A percentile compares a stretch with the other conserved stretches of the same genome.
Conservation (phyloP, 64 coral and sea anemone genomes). For the Montipora foliosa region DNA sequence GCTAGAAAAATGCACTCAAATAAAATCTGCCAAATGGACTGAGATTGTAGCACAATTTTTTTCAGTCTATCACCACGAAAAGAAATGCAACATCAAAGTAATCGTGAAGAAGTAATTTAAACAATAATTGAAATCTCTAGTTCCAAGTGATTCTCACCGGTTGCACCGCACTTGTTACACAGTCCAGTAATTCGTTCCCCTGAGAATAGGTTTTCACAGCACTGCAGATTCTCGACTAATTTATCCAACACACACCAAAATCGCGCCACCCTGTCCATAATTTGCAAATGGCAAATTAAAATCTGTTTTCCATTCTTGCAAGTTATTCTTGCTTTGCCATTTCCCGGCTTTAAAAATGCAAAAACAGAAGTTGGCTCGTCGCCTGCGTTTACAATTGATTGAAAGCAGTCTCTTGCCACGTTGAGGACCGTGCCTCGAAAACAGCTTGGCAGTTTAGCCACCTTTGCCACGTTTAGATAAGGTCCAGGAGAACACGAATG, state of each 20-base stretch:
- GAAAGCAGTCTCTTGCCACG: slow-evolving; percentile 59
- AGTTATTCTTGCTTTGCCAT: slow-evolving; percentile 74
- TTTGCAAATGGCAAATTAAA: slow-evolving; percentile 80
- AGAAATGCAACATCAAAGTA: no score
- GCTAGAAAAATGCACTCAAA: no score
- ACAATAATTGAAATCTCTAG: background rate
- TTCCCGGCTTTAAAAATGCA: slow-evolving; percentile 77
- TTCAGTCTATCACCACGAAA: no score
- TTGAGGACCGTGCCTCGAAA: slow-evolving; percentile 77
- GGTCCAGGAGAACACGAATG: slow-evolving; percentile 75
- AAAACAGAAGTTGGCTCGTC: slow-evolving; percentile 77
- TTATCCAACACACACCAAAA: slow-evolving; percentile 97
- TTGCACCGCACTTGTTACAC: slow-evolving; percentile 81
- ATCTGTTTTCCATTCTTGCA: slow-evolving; percentile 65
- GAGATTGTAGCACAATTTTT: no score
- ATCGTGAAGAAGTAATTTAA: no score
- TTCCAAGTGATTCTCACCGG: slow-evolving; percentile 38
- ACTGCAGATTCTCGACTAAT: slow-evolving; percentile 85
- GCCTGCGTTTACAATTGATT: slow-evolving; percentile 85
- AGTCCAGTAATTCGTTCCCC: slow-evolving; percentile 63
- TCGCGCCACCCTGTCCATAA: slow-evolving; percentile 81
- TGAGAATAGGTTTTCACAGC: slow-evolving; percentile 91
- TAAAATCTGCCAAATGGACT: no score
- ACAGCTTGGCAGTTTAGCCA: slow-evolving; percentile 48
- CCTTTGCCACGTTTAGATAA: slow-evolving; percentile 58